These are phyloP conservation scores for Poecile montanus DNA, from an alignment of 2,797 vertebrate species.

Conservation along the genomic window DNA sequence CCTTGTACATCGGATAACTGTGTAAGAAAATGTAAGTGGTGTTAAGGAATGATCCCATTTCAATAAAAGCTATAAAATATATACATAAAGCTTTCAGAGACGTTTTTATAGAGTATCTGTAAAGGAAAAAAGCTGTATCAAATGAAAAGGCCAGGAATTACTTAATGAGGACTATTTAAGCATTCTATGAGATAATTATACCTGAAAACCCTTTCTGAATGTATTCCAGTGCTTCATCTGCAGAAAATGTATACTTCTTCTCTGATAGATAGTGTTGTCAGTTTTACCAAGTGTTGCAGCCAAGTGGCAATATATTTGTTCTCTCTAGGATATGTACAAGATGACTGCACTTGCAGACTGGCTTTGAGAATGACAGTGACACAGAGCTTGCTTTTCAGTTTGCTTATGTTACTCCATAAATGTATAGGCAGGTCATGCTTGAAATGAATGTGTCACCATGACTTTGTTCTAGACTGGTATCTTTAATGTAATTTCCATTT, in stretches of 20 bases:
- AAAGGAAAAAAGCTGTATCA: neutral
- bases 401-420: neutral
- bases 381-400: conserved; percentile 30
- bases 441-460: conserved; percentile 32
- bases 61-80: neutral
- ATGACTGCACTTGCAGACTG: neutral
- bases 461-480: neutral
- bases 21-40: neutral
- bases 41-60: neutral
- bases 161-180: neutral
- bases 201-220: neutral
- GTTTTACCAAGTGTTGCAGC: neutral
- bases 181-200: neutral
- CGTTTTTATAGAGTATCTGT: neutral
- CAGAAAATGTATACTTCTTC: neutral
- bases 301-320: conserved; percentile 41
- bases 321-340: neutral
- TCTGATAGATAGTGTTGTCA: conserved; percentile 45
- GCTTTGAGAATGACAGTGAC: conserved; percentile 50
- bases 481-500: conserved; percentile 66
- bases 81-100: neutral
- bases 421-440: neutral
- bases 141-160: neutral
- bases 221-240: neutral
- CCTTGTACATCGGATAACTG: neutral